phyloP scores from a whole-genome alignment of 2,113 vertebrate species.

The Paradisaea rubra region DNA sequence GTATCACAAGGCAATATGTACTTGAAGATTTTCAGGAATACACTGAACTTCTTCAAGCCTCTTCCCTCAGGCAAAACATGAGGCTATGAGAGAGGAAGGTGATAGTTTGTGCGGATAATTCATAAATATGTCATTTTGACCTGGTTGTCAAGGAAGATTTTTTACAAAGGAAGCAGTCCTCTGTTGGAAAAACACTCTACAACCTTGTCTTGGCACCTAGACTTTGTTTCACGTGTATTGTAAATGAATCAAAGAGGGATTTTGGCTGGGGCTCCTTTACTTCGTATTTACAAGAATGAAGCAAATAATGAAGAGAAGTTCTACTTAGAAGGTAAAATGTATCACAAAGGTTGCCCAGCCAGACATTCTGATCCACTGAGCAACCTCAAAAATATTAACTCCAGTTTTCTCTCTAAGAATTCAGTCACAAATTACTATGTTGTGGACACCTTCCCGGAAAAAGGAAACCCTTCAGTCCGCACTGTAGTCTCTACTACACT shows the following conservation, averaged over 20 bases:
- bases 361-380: not conserved
- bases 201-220: not conserved
- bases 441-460: no score
- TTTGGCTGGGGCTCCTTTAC: not conserved
- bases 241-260: not conserved
- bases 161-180: not conserved
- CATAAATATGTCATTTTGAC: not conserved
- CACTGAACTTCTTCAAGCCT: not conserved
- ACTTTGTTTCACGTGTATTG: not conserved
- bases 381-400: not conserved
- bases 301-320: not conserved
- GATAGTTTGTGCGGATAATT: not conserved
- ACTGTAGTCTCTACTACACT: not conserved
- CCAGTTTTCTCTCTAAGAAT: not conserved
- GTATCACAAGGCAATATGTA: not conserved
- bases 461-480: not conserved
- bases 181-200: not conserved
- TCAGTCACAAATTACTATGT: not conserved
- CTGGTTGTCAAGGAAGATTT: not conserved
- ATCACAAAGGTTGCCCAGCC: not conserved
- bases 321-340: not conserved
- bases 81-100: not conserved
- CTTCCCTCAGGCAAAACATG: not conserved
- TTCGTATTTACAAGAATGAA: not conserved
- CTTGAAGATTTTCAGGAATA: not conserved